phyloP scores from a whole-genome alignment of 1,140 invertebrate species.

The Drosophila nigrodunni region DNA sequence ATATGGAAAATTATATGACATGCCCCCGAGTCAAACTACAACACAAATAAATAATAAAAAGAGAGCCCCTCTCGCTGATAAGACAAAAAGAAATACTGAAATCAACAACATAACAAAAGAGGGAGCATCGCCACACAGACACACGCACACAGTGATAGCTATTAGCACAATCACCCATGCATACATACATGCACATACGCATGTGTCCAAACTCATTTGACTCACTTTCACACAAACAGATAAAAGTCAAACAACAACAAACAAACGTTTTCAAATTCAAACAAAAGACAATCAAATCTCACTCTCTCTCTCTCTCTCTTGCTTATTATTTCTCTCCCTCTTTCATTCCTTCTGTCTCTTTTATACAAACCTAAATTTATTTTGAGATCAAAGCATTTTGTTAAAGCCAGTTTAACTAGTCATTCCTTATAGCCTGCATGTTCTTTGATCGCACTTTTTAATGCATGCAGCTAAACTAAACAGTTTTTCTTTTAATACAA shows the following conservation, averaged over 20 bases:
- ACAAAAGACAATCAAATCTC: constrained; percentile 33
- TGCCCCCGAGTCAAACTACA: constrained; percentile 5
- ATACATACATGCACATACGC: background rate
- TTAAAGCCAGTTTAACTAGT: constrained; percentile 9
- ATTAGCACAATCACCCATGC: background rate
- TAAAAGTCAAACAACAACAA: constrained; percentile 50
- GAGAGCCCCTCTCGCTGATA: constrained; percentile 43
- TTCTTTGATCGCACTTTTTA: constrained; percentile 28
- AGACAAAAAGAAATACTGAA: constrained; percentile 45
- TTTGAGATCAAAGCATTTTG: constrained; percentile 34
- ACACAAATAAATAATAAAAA: constrained; percentile 38
- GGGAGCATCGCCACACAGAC: constrained; percentile 18
- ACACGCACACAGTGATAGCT: background rate
- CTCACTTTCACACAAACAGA: constrained; percentile 78
- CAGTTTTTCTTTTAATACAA: constrained; percentile 2
- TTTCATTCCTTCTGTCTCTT: background rate
- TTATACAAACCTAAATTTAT: constrained; percentile 6
- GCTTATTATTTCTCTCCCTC: background rate
- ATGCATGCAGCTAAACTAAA: constrained; percentile 7
- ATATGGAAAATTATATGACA: constrained; percentile 58
- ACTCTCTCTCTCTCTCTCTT: background rate
- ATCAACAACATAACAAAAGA: constrained; percentile 24
- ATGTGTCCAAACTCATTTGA: constrained; percentile 61
- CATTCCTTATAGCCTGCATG: constrained; percentile 1
- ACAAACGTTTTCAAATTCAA: constrained; percentile 55